Base-by-base conservation (phyloP, 2,888 invertebrate species). In the Phasia obesa region DNA sequence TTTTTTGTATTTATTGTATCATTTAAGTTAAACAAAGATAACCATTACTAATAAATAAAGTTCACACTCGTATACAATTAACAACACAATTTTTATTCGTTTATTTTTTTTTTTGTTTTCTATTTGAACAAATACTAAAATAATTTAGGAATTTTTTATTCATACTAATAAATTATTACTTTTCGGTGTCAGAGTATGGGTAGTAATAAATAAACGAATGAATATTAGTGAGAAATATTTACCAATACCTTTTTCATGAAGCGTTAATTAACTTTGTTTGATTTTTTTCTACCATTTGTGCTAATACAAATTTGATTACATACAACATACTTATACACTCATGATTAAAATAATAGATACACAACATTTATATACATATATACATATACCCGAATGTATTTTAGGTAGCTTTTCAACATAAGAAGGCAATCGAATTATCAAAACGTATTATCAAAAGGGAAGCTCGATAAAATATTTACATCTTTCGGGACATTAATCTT, bases 211-310 rank as follows among this genome's bases (percentile, higher is more conserved):
- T 42, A 55, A 19, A 17, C 4, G 9, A 15, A 13, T 21, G n/a
- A 44, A 49, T 71, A 17, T 49, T 31, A n/a, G 31, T 35, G 51
- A 51, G 44, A 9, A 23, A 21, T 21, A 21, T 21, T 35, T 9
- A 19, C 15, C 35, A 42, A 4, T 27, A 55, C 3, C 23, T 42
- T 69, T 44, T 38, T 74, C 25, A 65, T 67, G 44, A 76, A 64
- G 64, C 71, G 70, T 70, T 76, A 81, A 81, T 81, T 81, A 67
- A 60, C 67, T 81, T 59, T 27, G 44, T 42, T 76, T 60, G 67
- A 19, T 62, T 62, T 47, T 25, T 17, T 71, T 38, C 51, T 47
- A n/a, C 35, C 25, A 49, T 49, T 42, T 69, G n/a, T n/a, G n/a
- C n/a, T n/a, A n/a, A n/a, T n/a, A n/a, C n/a, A n/a, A n/a, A n/a